Evolutionary conservation across 2,113 vertebrate genomes (phyloP).

Genomic region (Nanorana parkeri): DNA sequence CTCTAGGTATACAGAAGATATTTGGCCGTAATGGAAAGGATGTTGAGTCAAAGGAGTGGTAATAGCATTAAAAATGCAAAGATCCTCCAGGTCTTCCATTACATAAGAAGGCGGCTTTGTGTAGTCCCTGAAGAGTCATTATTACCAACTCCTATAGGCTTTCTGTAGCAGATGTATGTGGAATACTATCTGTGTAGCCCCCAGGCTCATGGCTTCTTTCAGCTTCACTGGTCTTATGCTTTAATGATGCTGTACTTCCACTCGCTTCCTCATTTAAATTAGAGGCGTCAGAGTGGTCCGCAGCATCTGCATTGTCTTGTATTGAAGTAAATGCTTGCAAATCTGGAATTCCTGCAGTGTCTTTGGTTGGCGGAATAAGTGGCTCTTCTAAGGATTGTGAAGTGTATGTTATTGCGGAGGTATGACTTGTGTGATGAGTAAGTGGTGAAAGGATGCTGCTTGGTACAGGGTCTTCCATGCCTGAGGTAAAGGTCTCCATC

Average conservation of each 20-base stretch:
- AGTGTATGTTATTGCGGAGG: not conserved
- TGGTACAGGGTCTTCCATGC: not conserved
- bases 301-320: conserved; percentile 17
- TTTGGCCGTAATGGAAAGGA: not conserved
- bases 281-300: conserved; percentile 1
- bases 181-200: conserved; percentile 24
- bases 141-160: conserved; percentile 28
- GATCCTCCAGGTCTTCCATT: conserved; percentile 6
- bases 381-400: not conserved
- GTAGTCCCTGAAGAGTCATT: conserved; percentile 23
- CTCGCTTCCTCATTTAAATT: conserved; percentile 29
- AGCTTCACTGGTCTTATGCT: conserved; percentile 34
- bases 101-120: conserved; percentile 25
- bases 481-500: conserved; percentile 26
- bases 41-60: not conserved
- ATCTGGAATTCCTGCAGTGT: conserved; percentile 10
- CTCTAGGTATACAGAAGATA: too few species aligned
- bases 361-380: conserved; percentile 1
- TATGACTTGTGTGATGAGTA: not conserved
- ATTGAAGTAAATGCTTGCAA: conserved; percentile 13
- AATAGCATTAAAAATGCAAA: conserved; percentile 1
- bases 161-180: conserved; percentile 26
- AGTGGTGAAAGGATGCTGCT: not conserved
- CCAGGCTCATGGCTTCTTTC: conserved; percentile 37
- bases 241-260: conserved; percentile 17